Percentiles rank a stretch among this genome's conserved stretches.
phyloP scores from a whole-genome alignment of 1,140 invertebrate genomes.

The Parapsyche elsis region DNA sequence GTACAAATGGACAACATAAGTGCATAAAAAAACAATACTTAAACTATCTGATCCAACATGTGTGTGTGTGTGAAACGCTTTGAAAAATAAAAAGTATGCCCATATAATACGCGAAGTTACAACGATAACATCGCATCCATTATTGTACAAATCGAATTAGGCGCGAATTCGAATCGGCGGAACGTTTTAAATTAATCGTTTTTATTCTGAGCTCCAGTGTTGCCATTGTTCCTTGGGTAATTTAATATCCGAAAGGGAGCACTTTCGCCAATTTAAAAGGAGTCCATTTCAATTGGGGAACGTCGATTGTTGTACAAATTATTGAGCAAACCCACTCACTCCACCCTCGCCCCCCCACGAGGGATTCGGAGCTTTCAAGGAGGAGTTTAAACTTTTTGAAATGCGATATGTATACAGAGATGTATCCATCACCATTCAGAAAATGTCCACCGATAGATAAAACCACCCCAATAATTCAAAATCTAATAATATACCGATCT shows the following conservation, averaged over 20 bases:
- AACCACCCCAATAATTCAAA: too few relatives aligned
- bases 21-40: too few relatives aligned
- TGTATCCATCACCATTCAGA: too few relatives aligned
- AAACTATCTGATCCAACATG: too few relatives aligned
- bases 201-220: conserved; percentile 15
- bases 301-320: conserved; percentile 29
- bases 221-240: conserved; percentile 25
- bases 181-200: conserved; percentile 38
- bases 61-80: too few relatives aligned
- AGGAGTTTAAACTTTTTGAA: conserved; percentile 6
- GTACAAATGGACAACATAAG: too few relatives aligned
- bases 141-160: conserved; percentile 37
- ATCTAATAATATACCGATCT: too few relatives aligned
- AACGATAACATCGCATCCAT: conserved; percentile 2
- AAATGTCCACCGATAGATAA: too few relatives aligned
- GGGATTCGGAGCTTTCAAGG: neutral
- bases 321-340: neutral
- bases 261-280: conserved; percentile 23
- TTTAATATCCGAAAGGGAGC: conserved; percentile 22
- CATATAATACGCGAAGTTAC: too few relatives aligned
- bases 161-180: conserved; percentile 11
- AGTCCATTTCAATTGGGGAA: neutral
- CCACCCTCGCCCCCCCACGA: neutral
- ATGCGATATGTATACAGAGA: neutral
- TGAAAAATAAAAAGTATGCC: too few relatives aligned